A percentile compares a stretch with the other conserved stretches of the same genome.
phyloP scores from a whole-genome alignment of 2,113 vertebrate genomes.

The Microtus montanus region DNA sequence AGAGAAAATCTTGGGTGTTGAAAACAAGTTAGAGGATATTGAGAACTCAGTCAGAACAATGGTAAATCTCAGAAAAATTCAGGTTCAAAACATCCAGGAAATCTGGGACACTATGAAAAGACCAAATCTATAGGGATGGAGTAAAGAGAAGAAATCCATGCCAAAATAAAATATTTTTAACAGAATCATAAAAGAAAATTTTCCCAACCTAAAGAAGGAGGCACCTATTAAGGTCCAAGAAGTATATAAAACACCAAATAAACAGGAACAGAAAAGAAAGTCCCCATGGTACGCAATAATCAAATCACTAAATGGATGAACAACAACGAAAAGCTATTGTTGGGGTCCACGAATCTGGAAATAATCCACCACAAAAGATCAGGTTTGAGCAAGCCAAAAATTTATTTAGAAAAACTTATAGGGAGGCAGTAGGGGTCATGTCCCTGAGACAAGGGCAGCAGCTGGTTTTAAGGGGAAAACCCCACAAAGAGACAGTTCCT shows the following conservation, averaged over 20 bases:
- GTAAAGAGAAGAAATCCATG: not conserved
- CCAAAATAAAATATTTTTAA: not conserved
- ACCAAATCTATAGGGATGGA: not conserved
- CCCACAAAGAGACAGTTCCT: too few relatives aligned
- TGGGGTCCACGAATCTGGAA: too few relatives aligned
- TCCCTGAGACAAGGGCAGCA: too few relatives aligned
- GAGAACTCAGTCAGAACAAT: not conserved
- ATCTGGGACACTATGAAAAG: not conserved
- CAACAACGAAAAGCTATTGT: not conserved
- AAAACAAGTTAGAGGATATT: not conserved
- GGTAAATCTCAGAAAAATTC: not conserved
- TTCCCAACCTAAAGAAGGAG: not conserved
- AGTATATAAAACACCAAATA: not conserved
- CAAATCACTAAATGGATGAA: not conserved
- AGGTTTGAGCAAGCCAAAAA: too few relatives aligned
- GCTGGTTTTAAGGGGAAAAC: too few relatives aligned
- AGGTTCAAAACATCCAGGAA: not conserved
- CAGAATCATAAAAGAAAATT: not conserved
- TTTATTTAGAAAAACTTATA: too few relatives aligned
- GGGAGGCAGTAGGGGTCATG: too few relatives aligned
- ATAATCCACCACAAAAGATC: too few relatives aligned
- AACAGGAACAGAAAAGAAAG: not conserved
- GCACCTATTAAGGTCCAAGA: not conserved
- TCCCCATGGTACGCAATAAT: not conserved
- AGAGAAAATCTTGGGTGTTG: not conserved